These are phyloP conservation scores for Stichopus horrens DNA, from an alignment of 53 echinoderm and acorn worm genomes.

Conservation along the genomic window DNA sequence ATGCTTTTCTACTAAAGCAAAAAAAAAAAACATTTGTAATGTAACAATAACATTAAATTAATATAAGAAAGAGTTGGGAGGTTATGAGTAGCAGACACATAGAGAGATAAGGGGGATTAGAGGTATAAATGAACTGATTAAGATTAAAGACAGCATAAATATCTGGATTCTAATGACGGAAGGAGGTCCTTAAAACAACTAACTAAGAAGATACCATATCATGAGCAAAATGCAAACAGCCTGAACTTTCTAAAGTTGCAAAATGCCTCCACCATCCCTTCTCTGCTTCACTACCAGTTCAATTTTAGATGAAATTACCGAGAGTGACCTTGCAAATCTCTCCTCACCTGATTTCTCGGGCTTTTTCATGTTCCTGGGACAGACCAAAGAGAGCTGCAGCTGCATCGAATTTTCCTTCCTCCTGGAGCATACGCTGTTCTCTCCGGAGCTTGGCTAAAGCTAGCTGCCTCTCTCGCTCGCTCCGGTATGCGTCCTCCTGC, in stretches of 20 bases:
- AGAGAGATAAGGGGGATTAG: no score
- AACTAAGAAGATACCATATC: no score
- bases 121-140: neutral
- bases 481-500: slow-evolving; percentile 63
- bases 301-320: neutral
- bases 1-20: neutral
- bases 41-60: neutral
- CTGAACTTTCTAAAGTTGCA: no score
- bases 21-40: neutral
- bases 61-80: neutral
- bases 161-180: neutral
- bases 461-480: slow-evolving; percentile 85
- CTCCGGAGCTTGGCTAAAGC: slow-evolving; percentile 84
- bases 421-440: slow-evolving; percentile 84
- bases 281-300: neutral
- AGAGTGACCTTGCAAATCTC: neutral
- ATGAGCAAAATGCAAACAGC: no score
- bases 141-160: neutral
- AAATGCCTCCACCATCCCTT: neutral
- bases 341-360: slow-evolving; percentile 69
- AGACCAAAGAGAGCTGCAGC: slow-evolving; percentile 91
- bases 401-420: slow-evolving; percentile 87
- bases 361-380: slow-evolving; percentile 80
- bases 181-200: no score
- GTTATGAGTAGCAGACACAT: neutral